A percentile compares a stretch with the other conserved stretches of the same genome.
phyloP scores from a whole-genome alignment of 2,113 vertebrate species.

The Vireo altiloquus region DNA sequence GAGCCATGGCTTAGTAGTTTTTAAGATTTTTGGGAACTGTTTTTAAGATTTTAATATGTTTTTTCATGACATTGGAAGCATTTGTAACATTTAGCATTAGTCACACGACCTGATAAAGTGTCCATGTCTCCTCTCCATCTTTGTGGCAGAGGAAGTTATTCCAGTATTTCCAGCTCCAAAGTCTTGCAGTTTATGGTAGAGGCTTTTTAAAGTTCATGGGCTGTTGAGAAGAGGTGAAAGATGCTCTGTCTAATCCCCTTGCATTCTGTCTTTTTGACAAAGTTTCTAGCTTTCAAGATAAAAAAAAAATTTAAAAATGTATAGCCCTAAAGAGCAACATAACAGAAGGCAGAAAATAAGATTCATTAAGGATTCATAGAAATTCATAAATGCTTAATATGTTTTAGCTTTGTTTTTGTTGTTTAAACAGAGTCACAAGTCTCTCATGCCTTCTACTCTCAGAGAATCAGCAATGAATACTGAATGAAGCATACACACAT shows the following conservation, averaged over 20 bases:
- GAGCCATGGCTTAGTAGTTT: rapidly evolving
- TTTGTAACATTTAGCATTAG: not conserved
- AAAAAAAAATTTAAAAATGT: not conserved
- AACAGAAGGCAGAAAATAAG: not conserved
- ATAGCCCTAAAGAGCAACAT: not conserved
- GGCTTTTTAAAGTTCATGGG: not conserved
- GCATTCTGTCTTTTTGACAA: not conserved
- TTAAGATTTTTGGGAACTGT: not conserved
- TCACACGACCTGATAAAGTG: not conserved
- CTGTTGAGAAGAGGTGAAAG: not conserved
- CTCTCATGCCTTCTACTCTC: not conserved
- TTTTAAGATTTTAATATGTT: not conserved
- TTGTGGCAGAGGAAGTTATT: not conserved
- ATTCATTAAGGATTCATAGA: not conserved
- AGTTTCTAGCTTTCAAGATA: not conserved
- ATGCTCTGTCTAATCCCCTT: not conserved
- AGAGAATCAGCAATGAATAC: not conserved
- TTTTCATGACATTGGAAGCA: not conserved
- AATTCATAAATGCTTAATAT: not conserved
- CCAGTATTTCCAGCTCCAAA: not conserved
- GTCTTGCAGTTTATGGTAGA: not conserved
- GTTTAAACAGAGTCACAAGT: not conserved
- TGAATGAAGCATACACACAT: rapidly evolving
- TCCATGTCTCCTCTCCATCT: not conserved
- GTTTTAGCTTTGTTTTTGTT: not conserved